phyloP scores from a whole-genome alignment of 64 coral and sea anemone species.

The Pocillopora verrucosa region DNA sequence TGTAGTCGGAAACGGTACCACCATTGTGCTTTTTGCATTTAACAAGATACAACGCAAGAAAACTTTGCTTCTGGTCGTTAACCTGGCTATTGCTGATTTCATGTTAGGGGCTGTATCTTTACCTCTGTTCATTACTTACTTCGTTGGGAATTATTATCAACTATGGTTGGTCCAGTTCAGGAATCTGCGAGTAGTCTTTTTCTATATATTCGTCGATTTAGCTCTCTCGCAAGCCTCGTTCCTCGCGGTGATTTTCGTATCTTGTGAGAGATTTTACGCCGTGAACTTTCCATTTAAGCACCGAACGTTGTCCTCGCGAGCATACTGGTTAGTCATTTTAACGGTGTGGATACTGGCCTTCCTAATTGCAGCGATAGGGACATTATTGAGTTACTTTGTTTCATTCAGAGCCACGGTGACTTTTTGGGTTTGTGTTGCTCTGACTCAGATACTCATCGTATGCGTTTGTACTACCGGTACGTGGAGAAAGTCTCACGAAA shows the following conservation, averaged over 20 bases:
- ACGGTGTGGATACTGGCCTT: not conserved
- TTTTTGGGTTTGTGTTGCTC: not conserved
- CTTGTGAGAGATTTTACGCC: slow-evolving; percentile 8
- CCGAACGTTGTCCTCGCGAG: not conserved
- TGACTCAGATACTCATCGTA: not conserved
- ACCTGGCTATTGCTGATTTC: not conserved
- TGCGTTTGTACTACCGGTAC: not conserved
- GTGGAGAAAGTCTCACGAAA: not conserved
- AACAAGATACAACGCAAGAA: not conserved
- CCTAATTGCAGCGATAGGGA: not conserved
- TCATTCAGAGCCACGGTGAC: not conserved
- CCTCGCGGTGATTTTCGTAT: not conserved
- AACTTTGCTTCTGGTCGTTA: not conserved
- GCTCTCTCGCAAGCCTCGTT: not conserved
- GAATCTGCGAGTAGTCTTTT: no score
- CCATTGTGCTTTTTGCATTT: not conserved
- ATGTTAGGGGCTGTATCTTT: not conserved
- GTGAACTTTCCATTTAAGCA: not conserved
- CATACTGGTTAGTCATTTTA: not conserved
- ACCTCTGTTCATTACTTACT: not conserved
- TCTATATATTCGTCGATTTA: not conserved
- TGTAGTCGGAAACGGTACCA: not conserved
- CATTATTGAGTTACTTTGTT: not conserved
- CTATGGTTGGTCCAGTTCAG: not conserved
- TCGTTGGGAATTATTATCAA: not conserved